phyloP scores from a whole-genome alignment of 2,888 invertebrate genomes.

The Sminthurides aquaticus region DNA sequence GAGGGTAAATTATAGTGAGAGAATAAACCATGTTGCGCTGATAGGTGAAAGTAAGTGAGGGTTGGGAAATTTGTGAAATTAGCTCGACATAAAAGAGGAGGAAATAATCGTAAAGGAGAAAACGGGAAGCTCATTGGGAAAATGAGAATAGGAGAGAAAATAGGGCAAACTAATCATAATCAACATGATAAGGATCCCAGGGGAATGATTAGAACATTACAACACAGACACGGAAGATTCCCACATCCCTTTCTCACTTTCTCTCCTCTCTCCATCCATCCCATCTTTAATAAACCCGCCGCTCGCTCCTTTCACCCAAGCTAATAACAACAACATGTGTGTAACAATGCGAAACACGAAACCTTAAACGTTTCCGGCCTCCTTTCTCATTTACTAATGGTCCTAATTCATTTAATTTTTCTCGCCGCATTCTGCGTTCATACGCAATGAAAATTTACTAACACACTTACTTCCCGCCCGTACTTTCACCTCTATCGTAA shows the following conservation, averaged over 20 bases:
- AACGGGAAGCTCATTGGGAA: background rate
- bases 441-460: too few species aligned
- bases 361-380: too few species aligned
- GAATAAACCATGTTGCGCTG: background rate
- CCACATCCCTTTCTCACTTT: too few species aligned
- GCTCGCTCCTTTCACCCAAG: too few species aligned
- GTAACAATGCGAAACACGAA: too few species aligned
- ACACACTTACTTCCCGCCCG: too few species aligned
- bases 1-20: too few species aligned
- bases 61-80: background rate
- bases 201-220: slow-evolving; percentile 2
- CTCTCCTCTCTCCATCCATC: background rate
- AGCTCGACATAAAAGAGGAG: background rate
- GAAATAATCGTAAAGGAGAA: slow-evolving; percentile 2
- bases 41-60: background rate
- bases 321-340: too few species aligned
- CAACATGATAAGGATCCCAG: slow-evolving; percentile 4
- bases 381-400: too few species aligned
- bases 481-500: too few species aligned
- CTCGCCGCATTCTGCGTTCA: too few species aligned
- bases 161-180: slow-evolving; percentile 1
- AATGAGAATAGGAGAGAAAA: background rate
- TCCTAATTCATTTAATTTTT: too few species aligned
- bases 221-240: background rate
- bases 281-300: slow-evolving; percentile 7